These are phyloP conservation scores for Bombylius discolor DNA, from an alignment of 2,888 invertebrate species.

Conservation along the genomic window DNA sequence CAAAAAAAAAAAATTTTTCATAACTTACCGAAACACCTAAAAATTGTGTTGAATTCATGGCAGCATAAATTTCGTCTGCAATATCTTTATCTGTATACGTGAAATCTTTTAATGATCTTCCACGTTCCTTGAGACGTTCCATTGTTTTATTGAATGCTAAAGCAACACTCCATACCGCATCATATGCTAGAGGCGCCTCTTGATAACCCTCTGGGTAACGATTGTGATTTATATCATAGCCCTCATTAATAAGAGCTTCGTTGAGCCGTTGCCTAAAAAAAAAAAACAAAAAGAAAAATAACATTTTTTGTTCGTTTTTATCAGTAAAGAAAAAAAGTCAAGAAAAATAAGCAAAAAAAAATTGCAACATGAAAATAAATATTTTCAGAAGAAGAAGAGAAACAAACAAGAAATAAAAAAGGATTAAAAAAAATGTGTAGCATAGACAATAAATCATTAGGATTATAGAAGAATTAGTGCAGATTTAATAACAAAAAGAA, in stretches of 20 bases:
- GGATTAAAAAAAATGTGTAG: no score
- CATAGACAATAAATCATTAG: no score
- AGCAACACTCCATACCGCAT: constrained; percentile 98
- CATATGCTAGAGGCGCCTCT: constrained; percentile 97
- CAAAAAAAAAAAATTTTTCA: not conserved
- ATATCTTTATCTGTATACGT: constrained; percentile 91
- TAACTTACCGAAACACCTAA: constrained; percentile 91
- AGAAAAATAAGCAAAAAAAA: no score
- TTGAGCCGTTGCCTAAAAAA: constrained; percentile 58
- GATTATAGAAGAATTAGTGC: no score
- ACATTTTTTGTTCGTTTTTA: no score
- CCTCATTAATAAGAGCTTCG: constrained; percentile 61
- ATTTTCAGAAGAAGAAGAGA: no score
- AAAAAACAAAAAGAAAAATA: not conserved
- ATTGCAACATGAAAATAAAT: no score
- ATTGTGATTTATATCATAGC: constrained; percentile 75
- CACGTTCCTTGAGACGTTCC: constrained; percentile 62
- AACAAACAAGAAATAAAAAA: no score
- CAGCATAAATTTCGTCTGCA: constrained; percentile 89
- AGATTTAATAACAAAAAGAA: no score
- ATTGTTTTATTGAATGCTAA: constrained; percentile 95
- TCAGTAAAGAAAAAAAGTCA: no score
- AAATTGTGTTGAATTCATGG: constrained; percentile 97
- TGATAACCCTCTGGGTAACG: constrained; percentile 88
- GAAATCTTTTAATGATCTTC: constrained; percentile 84